Percentiles rank a stretch among this genome's conserved stretches.
Evolutionary conservation across 2,797 vertebrate species (phyloP).

Genomic region (Thamnophis elegans): DNA sequence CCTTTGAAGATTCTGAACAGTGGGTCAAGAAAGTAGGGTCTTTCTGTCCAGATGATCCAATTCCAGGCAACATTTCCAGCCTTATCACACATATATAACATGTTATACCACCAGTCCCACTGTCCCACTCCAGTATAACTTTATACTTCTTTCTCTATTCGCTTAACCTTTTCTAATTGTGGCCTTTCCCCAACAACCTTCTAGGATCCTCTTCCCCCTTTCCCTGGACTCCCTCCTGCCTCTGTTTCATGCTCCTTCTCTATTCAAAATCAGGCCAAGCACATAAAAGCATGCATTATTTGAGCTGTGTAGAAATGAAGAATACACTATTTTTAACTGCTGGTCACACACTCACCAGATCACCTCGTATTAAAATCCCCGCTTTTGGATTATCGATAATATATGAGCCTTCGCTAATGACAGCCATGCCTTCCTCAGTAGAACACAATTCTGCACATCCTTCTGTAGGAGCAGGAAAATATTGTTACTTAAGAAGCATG

Average conservation of each 20-base stretch:
- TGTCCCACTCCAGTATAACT: not conserved
- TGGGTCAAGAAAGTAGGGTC: not conserved
- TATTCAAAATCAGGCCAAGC: not conserved
- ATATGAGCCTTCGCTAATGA: constrained; percentile 75
- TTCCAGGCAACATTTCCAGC: not conserved
- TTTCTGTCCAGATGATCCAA: not conserved
- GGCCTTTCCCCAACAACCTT: not conserved
- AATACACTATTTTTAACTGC: not conserved
- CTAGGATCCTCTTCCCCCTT: not conserved
- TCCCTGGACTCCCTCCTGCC: not conserved
- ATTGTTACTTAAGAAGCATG: not conserved
- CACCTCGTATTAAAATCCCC: not conserved
- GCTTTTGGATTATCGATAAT: constrained; percentile 74
- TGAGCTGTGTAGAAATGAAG: not conserved
- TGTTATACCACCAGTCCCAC: not conserved
- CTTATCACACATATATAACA: not conserved
- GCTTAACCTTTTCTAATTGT: not conserved
- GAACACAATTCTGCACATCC: constrained; percentile 74
- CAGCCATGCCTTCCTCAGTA: constrained; percentile 63
- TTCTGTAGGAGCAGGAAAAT: constrained; percentile 67
- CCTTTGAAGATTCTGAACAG: not conserved
- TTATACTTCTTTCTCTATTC: not conserved
- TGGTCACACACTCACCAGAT: constrained; percentile 44
- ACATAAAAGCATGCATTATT: not conserved
- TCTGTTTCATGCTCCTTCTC: not conserved